Evolutionary conservation across 2,797 vertebrate species (phyloP).

Genomic region (Huso huso): DNA sequence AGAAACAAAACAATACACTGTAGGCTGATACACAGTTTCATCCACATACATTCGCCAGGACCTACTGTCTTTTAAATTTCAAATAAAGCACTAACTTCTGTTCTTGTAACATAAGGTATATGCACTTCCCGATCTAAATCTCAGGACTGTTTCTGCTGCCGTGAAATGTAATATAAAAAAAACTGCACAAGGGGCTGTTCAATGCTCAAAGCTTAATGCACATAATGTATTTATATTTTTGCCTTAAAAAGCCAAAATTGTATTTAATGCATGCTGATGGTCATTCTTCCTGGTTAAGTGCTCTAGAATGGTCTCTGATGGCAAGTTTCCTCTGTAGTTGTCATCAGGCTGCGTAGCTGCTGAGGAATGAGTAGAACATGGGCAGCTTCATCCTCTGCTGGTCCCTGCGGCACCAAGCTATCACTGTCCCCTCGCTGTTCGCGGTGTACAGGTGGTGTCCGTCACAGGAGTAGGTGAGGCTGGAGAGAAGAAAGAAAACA

Average conservation of each 20-base stretch:
- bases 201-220: too few relatives aligned
- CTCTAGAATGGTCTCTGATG: conserved; percentile 5
- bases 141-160: too few relatives aligned
- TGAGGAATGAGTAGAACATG: conserved; percentile 98
- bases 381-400: conserved; percentile 94
- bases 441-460: conserved; percentile 95
- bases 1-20: too few relatives aligned
- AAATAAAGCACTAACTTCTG: too few relatives aligned
- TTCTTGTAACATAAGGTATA: too few relatives aligned
- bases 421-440: conserved; percentile 89
- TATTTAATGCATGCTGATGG: conserved; percentile 43
- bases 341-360: conserved; percentile 91
- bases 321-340: conserved; percentile 10
- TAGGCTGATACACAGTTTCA: too few relatives aligned
- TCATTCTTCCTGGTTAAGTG: background rate
- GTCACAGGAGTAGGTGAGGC: conserved; percentile 93
- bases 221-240: too few relatives aligned
- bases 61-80: too few relatives aligned
- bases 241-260: background rate
- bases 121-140: too few relatives aligned
- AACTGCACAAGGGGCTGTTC: too few relatives aligned
- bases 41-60: too few relatives aligned
- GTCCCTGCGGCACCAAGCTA: conserved; percentile 94
- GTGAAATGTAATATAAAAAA: too few relatives aligned
- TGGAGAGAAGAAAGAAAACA: conserved; percentile 32